Evolutionary conservation across 2,797 vertebrate species (phyloP).

Genomic region (Sebastes miniatus): DNA sequence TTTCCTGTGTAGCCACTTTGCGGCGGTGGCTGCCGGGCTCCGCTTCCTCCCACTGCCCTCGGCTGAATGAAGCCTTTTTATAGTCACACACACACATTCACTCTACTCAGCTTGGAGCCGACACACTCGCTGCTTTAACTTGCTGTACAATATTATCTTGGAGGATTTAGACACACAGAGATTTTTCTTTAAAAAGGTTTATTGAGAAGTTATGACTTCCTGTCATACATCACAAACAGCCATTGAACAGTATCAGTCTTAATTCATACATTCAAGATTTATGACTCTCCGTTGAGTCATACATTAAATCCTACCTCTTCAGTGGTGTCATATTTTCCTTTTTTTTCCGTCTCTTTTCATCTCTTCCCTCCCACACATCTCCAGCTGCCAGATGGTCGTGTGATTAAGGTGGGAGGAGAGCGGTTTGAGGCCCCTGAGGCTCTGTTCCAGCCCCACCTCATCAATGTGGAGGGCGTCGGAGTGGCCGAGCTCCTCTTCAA

Average conservation of each 20-base stretch:
- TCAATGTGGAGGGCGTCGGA: conserved; percentile 97
- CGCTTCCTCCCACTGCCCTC: conserved; percentile 76
- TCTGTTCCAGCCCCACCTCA: conserved; percentile 98
- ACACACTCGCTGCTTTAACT: conserved; percentile 20
- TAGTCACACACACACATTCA: conserved; percentile 43
- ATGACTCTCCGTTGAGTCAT: conserved; percentile 29
- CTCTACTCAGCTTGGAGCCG: conserved; percentile 23
- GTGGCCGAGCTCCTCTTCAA: conserved; percentile 98
- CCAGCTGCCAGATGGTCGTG: conserved; percentile 95
- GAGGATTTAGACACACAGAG: background rate
- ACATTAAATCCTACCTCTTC: conserved; percentile 44
- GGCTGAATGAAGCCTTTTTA: conserved; percentile 83
- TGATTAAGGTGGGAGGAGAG: conserved; percentile 98
- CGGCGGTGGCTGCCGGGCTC: conserved; percentile 66
- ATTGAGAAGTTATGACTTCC: background rate
- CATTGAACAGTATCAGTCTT: background rate
- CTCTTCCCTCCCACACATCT: conserved; percentile 56
- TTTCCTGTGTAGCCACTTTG: conserved; percentile 83
- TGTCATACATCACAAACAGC: background rate
- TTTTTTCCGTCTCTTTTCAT: conserved; percentile 25
- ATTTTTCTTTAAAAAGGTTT: background rate
- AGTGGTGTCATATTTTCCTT: conserved; percentile 25
- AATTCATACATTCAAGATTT: conserved; percentile 5
- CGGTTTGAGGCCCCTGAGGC: conserved; percentile 97
- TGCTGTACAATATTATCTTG: background rate